Evolutionary conservation across 2,113 vertebrate genomes (phyloP).

Genomic region (Crotophaga sulcirostris): DNA sequence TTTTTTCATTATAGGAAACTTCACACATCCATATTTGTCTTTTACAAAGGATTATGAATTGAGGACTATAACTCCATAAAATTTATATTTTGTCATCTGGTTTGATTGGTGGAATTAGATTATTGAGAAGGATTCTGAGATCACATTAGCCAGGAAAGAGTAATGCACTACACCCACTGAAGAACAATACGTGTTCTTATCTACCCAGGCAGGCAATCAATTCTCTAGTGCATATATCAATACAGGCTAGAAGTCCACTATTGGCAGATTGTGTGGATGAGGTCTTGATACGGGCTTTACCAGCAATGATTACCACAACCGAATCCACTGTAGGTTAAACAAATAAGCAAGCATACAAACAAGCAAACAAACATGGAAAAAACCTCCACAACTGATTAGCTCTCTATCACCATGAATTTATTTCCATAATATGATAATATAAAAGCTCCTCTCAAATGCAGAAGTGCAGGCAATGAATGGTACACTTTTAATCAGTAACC

Average conservation of each 20-base stretch:
- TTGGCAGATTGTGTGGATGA: conserved; percentile 48
- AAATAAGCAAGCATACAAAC: conserved; percentile 14
- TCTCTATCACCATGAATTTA: neutral
- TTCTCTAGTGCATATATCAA: conserved; percentile 61
- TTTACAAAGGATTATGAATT: conserved; percentile 72
- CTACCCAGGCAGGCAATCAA: conserved; percentile 59
- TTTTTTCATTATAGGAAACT: conserved; percentile 65
- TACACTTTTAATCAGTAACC: neutral
- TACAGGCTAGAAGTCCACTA: conserved; percentile 36
- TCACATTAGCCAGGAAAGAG: conserved; percentile 60
- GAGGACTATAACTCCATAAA: conserved; percentile 70
- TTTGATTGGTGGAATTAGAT: conserved; percentile 70
- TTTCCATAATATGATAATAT: neutral
- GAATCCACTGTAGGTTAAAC: conserved; percentile 31
- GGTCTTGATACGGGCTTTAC: conserved; percentile 44
- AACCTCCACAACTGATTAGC: neutral
- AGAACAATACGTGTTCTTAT: conserved; percentile 67
- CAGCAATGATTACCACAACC: conserved; percentile 9
- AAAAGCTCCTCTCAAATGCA: neutral
- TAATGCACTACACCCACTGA: conserved; percentile 56
- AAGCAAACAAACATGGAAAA: neutral
- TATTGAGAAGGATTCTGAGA: conserved; percentile 65
- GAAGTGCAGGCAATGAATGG: neutral
- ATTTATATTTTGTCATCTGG: conserved; percentile 73
- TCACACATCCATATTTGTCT: conserved; percentile 67